Percentiles rank a stretch among this genome's conserved stretches.
These are phyloP conservation scores for Triops longicaudatus DNA, from an alignment of 1,140 invertebrate genomes.

Conservation along the genomic window DNA sequence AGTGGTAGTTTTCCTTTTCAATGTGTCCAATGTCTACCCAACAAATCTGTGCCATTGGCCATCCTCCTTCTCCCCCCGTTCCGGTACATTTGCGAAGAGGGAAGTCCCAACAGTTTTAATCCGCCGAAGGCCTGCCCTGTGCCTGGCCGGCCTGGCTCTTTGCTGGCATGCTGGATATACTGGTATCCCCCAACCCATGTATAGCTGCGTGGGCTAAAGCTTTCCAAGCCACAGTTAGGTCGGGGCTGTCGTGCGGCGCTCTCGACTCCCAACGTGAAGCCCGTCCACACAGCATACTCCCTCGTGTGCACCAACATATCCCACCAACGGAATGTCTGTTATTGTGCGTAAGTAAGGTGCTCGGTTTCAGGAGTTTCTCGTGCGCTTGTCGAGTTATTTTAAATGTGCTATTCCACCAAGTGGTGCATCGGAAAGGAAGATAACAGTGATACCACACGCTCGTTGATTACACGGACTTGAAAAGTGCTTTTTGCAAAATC, in stretches of 20 bases:
- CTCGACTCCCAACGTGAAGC: not conserved
- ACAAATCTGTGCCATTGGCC: conserved; percentile 14
- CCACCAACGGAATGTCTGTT: conserved; percentile 1
- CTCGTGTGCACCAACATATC: not conserved
- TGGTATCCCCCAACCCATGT: not conserved
- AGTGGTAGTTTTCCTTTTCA: not conserved
- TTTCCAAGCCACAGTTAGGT: conserved; percentile 12
- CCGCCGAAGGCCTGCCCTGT: conserved; percentile 13
- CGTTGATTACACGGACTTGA: not conserved
- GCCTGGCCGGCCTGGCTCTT: not conserved
- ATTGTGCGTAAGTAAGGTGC: not conserved
- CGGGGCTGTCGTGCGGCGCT: not conserved
- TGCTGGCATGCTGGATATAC: not conserved
- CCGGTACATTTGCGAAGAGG: conserved; percentile 10
- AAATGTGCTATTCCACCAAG: not conserved
- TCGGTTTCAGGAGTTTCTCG: not conserved
- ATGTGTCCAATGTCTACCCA: not conserved
- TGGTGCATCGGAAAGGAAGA: not conserved
- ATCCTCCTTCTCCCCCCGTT: conserved; percentile 9
- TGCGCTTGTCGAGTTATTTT: not conserved
- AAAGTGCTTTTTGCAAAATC: not conserved
- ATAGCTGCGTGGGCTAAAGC: conserved; percentile 1
- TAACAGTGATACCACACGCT: too few species aligned
- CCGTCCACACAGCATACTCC: not conserved
- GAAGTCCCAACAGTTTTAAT: not conserved